A percentile compares a stretch with the other conserved stretches of the same genome.
phyloP scores from a whole-genome alignment of 2,888 invertebrate species.

The Pristionchus maxplancki region DNA sequence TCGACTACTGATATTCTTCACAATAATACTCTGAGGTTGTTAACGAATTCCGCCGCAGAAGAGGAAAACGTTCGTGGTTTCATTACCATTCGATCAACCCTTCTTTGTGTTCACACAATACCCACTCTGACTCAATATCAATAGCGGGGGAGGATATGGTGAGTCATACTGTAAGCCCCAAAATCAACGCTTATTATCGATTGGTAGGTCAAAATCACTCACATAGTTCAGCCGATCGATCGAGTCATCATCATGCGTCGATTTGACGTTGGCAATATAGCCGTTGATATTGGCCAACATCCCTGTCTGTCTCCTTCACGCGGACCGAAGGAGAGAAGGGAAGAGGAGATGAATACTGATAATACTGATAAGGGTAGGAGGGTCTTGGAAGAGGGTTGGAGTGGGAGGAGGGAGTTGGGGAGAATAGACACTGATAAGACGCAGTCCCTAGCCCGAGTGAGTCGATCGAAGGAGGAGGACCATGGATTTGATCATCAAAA shows the following conservation, averaged over 20 bases:
- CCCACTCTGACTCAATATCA: too few relatives aligned
- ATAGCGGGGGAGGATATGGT: not conserved
- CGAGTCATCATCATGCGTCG: constrained; percentile 78
- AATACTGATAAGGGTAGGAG: constrained; percentile 56
- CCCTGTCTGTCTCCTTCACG: not conserved
- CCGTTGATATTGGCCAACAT: constrained; percentile 60
- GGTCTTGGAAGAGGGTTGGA: not conserved
- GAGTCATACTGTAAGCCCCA: not conserved
- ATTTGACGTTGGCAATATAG: constrained; percentile 58
- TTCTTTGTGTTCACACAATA: too few relatives aligned
- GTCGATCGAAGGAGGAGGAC: not conserved
- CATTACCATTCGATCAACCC: not conserved
- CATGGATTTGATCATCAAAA: constrained; percentile 58
- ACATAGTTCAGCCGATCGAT: constrained; percentile 79
- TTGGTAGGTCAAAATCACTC: constrained; percentile 45
- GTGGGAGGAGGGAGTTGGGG: not conserved
- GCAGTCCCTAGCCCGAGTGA: not conserved
- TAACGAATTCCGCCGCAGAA: too few relatives aligned
- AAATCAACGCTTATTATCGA: too few relatives aligned
- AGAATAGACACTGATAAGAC: not conserved
- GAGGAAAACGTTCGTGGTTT: not conserved
- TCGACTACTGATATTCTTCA: too few relatives aligned
- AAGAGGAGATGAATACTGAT: constrained; percentile 24
- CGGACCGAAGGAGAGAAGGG: constrained; percentile 17
- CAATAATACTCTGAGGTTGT: too few relatives aligned